phyloP scores from a whole-genome alignment of 2,797 vertebrate genomes.

The Scolopax rusticola region DNA sequence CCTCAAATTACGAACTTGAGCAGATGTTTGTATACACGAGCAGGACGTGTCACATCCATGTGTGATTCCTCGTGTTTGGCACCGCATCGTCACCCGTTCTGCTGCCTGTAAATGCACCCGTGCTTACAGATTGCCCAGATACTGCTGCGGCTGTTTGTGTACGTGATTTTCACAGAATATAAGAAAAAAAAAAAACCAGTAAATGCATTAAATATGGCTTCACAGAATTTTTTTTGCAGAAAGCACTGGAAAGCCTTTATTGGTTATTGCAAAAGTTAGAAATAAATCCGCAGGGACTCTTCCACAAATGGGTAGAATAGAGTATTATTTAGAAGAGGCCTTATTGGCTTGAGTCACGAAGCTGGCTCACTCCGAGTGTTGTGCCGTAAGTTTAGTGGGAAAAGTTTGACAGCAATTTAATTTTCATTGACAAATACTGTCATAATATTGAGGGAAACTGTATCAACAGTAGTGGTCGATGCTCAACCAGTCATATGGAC shows the following conservation, averaged over 20 bases:
- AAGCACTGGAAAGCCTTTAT: background rate
- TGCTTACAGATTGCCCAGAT: background rate
- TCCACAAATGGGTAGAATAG: slow-evolving; percentile 48
- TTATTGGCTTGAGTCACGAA: slow-evolving; percentile 78
- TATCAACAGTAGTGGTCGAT: slow-evolving; percentile 85
- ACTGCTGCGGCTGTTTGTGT: background rate
- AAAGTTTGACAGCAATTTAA: slow-evolving; percentile 86
- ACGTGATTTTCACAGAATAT: background rate
- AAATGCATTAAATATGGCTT: background rate
- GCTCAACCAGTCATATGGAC: slow-evolving; percentile 87
- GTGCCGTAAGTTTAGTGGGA: slow-evolving; percentile 79
- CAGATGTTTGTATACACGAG: background rate
- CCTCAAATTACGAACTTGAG: background rate
- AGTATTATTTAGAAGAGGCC: slow-evolving; percentile 68
- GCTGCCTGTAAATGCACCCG: background rate
- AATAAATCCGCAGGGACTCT: slow-evolving; percentile 34
- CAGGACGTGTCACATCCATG: background rate
- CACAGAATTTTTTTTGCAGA: background rate
- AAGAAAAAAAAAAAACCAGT: background rate
- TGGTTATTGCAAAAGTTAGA: slow-evolving; percentile 42
- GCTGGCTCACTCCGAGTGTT: slow-evolving; percentile 78
- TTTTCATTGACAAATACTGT: slow-evolving; percentile 86
- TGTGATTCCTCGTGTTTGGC: background rate
- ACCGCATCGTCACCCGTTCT: rapidly evolving
- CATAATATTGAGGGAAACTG: slow-evolving; percentile 85